A percentile compares a stretch with the other conserved stretches of the same genome.
These are phyloP conservation scores for Monopterus albus DNA, from an alignment of 2,113 vertebrate genomes.

Conservation along the genomic window DNA sequence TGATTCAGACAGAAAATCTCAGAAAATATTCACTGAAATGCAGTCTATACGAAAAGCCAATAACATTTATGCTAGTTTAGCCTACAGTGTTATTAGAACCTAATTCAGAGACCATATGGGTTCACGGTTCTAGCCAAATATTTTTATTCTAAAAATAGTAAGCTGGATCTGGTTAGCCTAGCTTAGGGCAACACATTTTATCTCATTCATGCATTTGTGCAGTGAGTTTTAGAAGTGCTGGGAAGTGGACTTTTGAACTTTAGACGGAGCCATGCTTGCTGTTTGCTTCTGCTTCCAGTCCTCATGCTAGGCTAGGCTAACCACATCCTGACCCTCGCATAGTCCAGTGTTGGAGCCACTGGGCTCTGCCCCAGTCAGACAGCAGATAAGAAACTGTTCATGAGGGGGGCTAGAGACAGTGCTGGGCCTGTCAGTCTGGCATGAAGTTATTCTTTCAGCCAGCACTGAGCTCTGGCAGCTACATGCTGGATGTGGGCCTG, in stretches of 20 bases:
- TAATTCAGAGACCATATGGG: no score
- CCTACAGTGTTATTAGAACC: no score
- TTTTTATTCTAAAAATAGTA: background rate
- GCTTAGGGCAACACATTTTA: background rate
- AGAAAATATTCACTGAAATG: no score
- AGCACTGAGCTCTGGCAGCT: conserved; percentile 39
- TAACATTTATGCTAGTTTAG: background rate
- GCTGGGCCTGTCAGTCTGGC: conserved; percentile 50
- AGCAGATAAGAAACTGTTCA: conserved; percentile 41
- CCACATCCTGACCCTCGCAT: no score
- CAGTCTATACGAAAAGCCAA: background rate
- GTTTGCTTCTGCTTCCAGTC: no score
- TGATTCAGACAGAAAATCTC: background rate
- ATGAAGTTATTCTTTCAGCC: conserved; percentile 25
- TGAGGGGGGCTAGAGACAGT: conserved; percentile 17
- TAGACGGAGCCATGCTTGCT: no score
- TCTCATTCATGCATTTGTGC: no score
- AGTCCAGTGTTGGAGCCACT: conserved; percentile 10
- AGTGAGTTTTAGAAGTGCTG: no score
- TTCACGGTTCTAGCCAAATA: background rate
- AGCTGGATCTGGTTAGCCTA: background rate
- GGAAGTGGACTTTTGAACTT: no score
- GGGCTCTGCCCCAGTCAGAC: conserved; percentile 19
- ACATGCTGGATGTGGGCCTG: conserved; percentile 23
- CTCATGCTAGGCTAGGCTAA: background rate